Conservation (phyloP, 2,888 invertebrate species). For the Temnothorax ravouxi region DNA sequence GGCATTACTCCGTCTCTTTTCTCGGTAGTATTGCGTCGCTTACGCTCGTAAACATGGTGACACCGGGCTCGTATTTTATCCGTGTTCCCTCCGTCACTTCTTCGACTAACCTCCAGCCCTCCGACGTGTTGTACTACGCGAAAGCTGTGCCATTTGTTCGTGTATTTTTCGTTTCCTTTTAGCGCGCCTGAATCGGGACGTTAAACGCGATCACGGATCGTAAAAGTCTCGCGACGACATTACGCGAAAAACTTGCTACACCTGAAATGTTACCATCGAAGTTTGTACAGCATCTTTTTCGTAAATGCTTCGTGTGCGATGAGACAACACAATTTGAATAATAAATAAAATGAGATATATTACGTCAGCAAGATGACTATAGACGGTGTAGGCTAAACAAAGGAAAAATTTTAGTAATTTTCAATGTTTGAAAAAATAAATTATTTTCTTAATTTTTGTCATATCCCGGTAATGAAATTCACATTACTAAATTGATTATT, state of each 20-base stretch:
- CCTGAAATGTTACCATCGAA: neutral
- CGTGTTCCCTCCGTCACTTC: neutral
- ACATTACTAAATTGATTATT: neutral
- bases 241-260: constrained; percentile 16
- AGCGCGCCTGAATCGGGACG: constrained; percentile 20
- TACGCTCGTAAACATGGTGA: constrained; percentile 50
- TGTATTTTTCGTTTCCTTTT: constrained; percentile 20
- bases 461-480: neutral
- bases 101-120: constrained; percentile 1
- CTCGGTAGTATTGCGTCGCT: neutral
- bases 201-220: constrained; percentile 43
- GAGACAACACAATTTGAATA: neutral
- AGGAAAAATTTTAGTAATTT: neutral
- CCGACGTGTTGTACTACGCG: neutral
- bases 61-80: constrained; percentile 37
- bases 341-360: neutral
- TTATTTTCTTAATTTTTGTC: neutral
- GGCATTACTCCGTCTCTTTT: constrained; percentile 23
- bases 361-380: neutral
- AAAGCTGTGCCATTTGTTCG: constrained; percentile 40
- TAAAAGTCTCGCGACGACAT: constrained; percentile 47
- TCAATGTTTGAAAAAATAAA: neutral
- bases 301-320: neutral
- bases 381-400: too few relatives aligned
- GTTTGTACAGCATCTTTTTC: neutral